A percentile compares a stretch with the other conserved stretches of the same genome.
Conservation (phyloP, 2,113 vertebrate genomes). For the Anoplopoma fimbria region DNA sequence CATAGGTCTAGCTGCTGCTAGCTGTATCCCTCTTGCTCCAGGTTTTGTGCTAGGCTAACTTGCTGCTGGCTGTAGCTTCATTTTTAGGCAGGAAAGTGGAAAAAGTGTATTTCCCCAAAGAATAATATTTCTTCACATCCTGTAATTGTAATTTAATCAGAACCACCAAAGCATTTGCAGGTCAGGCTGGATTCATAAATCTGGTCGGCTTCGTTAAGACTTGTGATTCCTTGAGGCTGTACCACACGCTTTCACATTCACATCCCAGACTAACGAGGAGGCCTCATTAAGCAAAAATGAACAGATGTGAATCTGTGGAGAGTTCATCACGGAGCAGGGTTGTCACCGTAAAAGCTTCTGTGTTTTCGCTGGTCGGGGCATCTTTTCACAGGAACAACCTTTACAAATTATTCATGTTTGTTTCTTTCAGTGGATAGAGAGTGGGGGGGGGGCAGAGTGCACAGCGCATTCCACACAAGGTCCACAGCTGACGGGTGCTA, state of each 20-base stretch:
- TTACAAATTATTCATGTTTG: conserved; percentile 75
- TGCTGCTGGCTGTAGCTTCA: background rate
- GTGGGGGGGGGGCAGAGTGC: conserved; percentile 36
- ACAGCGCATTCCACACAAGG: conserved; percentile 30
- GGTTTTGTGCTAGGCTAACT: background rate
- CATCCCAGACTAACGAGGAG: conserved; percentile 38
- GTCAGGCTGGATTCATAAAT: background rate
- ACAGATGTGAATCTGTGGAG: conserved; percentile 30
- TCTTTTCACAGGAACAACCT: conserved; percentile 72
- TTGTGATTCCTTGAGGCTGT: conserved; percentile 7
- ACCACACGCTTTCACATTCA: conserved; percentile 25
- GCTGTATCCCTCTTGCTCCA: background rate
- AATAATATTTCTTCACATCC: background rate
- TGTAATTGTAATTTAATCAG: background rate
- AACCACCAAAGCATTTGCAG: background rate
- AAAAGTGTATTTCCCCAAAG: background rate
- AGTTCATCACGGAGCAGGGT: conserved; percentile 18
- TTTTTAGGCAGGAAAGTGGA: background rate
- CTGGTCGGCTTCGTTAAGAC: conserved; percentile 29
- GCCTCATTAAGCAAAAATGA: conserved; percentile 48
- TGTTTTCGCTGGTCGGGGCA: conserved; percentile 55
- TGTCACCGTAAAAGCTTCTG: conserved; percentile 65
- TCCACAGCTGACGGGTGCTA: conserved; percentile 60
- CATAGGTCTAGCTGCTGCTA: background rate
- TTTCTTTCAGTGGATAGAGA: conserved; percentile 55